Evolutionary conservation across 2,113 vertebrate genomes (phyloP).

Genomic region (Chitala chitala): DNA sequence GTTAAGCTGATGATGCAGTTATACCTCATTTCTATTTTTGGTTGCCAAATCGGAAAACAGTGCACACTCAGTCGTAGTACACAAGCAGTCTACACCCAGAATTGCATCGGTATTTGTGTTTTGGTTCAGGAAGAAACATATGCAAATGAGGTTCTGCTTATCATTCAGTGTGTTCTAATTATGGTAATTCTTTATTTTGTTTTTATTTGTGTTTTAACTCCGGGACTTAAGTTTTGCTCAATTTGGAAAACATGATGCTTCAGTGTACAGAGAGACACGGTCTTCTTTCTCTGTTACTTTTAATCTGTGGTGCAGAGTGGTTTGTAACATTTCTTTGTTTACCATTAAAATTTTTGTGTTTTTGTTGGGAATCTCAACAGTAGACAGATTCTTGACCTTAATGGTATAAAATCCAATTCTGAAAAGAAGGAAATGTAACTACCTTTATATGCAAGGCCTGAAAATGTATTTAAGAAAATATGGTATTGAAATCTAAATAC

Average conservation of each 20-base stretch:
- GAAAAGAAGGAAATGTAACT: too few relatives aligned
- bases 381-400: too few relatives aligned
- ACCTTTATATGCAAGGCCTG: too few relatives aligned
- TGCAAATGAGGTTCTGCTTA: background rate
- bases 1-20: conserved; percentile 7
- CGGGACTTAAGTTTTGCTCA: background rate
- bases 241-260: background rate
- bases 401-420: too few relatives aligned
- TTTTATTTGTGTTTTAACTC: background rate
- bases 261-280: background rate
- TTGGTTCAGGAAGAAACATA: background rate
- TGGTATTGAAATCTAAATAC: too few relatives aligned
- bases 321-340: too few relatives aligned
- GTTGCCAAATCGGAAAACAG: background rate
- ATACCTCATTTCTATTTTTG: conserved; percentile 7
- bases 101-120: background rate
- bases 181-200: background rate
- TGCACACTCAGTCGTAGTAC: background rate
- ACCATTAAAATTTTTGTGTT: too few relatives aligned
- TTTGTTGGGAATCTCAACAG: too few relatives aligned
- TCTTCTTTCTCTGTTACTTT: background rate
- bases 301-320: background rate
- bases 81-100: background rate
- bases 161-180: background rate
- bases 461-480: too few relatives aligned